phyloP scores from a whole-genome alignment of 2,113 vertebrate species.

The Prolemur simus region DNA sequence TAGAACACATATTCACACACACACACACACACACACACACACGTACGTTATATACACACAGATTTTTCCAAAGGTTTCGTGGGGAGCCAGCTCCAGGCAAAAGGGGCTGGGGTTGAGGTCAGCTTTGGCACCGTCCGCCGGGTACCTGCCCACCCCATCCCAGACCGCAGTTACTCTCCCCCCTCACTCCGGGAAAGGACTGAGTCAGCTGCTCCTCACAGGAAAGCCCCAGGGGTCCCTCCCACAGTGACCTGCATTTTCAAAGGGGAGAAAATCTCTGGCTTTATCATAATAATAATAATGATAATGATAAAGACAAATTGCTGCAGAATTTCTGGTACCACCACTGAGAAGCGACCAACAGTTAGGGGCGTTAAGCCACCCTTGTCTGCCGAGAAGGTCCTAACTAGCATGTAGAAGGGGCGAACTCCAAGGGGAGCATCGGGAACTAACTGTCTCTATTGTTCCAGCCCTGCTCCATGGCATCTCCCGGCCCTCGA shows the following conservation, averaged over 20 bases:
- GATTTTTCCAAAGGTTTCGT: not conserved
- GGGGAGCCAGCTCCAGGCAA: not conserved
- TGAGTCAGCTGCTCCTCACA: not conserved
- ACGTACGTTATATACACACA: not conserved
- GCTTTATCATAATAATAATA: not conserved
- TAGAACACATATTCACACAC: not conserved
- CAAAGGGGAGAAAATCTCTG: not conserved
- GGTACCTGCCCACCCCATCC: not conserved
- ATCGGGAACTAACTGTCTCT: too few relatives aligned
- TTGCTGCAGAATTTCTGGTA: not conserved
- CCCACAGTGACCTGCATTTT: not conserved
- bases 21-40: too few relatives aligned
- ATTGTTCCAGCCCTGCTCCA: not conserved
- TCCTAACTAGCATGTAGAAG: too few relatives aligned
- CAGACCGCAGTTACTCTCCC: not conserved
- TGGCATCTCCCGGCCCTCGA: accelerated
- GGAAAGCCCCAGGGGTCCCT: not conserved
- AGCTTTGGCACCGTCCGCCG: not conserved
- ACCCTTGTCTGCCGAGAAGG: not conserved
- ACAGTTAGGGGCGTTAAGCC: not conserved
- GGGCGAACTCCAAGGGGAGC: not conserved
- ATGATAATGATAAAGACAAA: not conserved
- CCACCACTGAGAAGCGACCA: not conserved
- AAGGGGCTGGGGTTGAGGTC: accelerated
- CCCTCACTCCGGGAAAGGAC: not conserved